Percentiles rank a stretch among this genome's conserved stretches.
phyloP scores from a whole-genome alignment of 2,797 vertebrate species.

The Argya squamiceps region DNA sequence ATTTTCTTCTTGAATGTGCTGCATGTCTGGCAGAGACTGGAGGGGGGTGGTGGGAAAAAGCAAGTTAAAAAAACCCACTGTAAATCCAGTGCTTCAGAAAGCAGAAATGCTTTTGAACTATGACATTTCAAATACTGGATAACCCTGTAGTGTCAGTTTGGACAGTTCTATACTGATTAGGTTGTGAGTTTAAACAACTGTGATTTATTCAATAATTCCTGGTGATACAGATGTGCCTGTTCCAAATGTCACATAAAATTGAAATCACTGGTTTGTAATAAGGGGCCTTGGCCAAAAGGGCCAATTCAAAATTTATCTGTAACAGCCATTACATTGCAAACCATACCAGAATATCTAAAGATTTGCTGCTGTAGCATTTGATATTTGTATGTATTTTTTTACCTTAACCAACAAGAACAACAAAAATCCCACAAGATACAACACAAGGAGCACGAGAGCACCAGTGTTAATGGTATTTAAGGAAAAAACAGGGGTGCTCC shows the following conservation, averaged over 20 bases:
- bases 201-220: background rate
- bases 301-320: background rate
- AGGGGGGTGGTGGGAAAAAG: background rate
- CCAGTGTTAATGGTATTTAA: background rate
- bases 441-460: background rate
- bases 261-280: background rate
- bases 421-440: background rate
- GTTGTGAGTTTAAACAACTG: background rate
- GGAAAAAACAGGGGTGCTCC: background rate
- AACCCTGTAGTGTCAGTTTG: background rate
- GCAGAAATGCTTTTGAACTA: background rate
- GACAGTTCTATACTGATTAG: background rate
- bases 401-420: background rate
- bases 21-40: conserved; percentile 96
- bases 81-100: background rate
- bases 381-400: background rate
- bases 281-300: background rate
- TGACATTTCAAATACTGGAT: background rate
- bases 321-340: background rate
- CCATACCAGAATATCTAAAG: background rate
- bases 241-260: background rate
- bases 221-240: background rate
- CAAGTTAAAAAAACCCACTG: background rate
- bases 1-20: conserved; percentile 91
- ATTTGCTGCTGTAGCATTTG: background rate